Base-by-base conservation (phyloP, 2,113 vertebrate genomes). In the Platanista minor region DNA sequence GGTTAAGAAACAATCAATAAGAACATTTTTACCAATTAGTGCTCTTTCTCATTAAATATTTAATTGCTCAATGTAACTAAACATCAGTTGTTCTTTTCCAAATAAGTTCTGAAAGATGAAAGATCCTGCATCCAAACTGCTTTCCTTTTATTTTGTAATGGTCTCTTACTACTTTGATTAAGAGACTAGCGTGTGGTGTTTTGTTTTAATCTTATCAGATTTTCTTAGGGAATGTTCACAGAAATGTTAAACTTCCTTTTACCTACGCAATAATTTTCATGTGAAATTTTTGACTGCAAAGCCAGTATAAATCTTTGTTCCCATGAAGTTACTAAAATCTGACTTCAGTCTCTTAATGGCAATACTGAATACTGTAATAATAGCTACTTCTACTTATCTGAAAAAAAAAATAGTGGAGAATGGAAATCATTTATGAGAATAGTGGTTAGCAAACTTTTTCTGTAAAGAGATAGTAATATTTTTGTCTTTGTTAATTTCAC, bases 21-120 rank as follows among this genome's bases (percentile, higher is more conserved):
- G 25, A 90, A 54, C 52, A 84, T 96, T 94, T 96, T 18, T 93
- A 49, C 67, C 69, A 97, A 89, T 93, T 95, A 95, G 6, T 72
- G 33, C 3, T 97, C 88, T 85, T 71, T 96, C 84, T 66, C 75
- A 95, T 87, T 96, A 93, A 96, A 91, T 96, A 97, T 97, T 67
- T 88, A 96, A 94, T 75, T 97, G 12, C 9, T 97, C 82, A 52
- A 18, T 93, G 8, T 8, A 97, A 96, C 41, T 81, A 90, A 94
- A 75, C 18, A 86, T 69, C 71, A 94, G 36, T 46, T 10, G 5
- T 74, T 69, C 3, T 59, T 82, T 27, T 33, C 12, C n/a, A 94
- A 18, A 21, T 71, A 75, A 54, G 14, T 86, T 82, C 10, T 95
- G 81, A 91, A 82, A 94, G 8, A 78, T 46, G 31, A 87, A 66